Evolutionary conservation across 2,888 invertebrate genomes (phyloP).

Genomic region (Crematogaster levior): DNA sequence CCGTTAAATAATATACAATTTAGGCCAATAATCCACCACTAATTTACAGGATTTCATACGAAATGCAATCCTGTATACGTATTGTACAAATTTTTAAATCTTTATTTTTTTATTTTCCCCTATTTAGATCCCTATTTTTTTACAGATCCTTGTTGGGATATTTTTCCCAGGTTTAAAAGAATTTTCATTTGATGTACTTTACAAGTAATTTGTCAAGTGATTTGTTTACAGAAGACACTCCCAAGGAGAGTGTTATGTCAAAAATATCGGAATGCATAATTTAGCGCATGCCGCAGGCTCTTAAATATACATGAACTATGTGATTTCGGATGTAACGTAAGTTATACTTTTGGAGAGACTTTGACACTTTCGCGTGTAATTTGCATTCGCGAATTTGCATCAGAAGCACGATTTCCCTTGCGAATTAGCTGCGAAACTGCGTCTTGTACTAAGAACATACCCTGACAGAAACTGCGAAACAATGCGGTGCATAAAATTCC

Average conservation of each 20-base stretch:
- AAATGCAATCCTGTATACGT: not conserved
- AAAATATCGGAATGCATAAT: conserved; percentile 55
- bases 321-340: conserved; percentile 50
- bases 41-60: not conserved
- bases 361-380: conserved; percentile 57
- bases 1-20: conserved; percentile 3
- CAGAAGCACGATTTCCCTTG: conserved; percentile 57
- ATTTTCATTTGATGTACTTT: conserved; percentile 10
- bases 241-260: conserved; percentile 22
- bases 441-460: conserved; percentile 43
- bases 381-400: conserved; percentile 57
- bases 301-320: conserved; percentile 57
- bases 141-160: not conserved
- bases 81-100: not conserved
- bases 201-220: not conserved
- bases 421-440: conserved; percentile 57
- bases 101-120: too few species aligned
- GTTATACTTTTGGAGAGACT: conserved; percentile 55
- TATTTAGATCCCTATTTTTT: too few species aligned
- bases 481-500: conserved; percentile 3
- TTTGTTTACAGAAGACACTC: conserved; percentile 25
- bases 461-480: conserved; percentile 31
- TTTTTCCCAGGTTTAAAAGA: not conserved
- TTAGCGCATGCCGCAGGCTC: conserved; percentile 32
- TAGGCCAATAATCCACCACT: conserved; percentile 6